Evolutionary conservation across 2,888 invertebrate genomes (phyloP).

Genomic region (Sphaeridia pumilis): DNA sequence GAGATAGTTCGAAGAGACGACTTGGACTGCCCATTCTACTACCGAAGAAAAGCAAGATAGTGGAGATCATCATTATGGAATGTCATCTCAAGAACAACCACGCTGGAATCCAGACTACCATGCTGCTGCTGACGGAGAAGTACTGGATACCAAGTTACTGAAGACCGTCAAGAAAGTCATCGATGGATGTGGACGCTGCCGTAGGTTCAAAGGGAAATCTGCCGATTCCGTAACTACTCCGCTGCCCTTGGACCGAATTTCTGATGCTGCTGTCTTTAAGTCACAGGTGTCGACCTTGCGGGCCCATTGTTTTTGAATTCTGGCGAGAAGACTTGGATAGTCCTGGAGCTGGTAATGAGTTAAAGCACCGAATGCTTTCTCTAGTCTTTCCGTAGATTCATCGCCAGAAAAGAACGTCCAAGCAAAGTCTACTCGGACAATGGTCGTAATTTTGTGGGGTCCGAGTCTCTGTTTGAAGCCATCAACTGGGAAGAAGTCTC

Average conservation of each 20-base stretch:
- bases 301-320: neutral
- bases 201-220: constrained; percentile 1
- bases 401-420: neutral
- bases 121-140: constrained; percentile 15
- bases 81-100: constrained; percentile 10
- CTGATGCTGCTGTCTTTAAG: neutral
- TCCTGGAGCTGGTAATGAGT: neutral
- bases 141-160: constrained; percentile 20
- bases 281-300: neutral
- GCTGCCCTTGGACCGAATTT: neutral
- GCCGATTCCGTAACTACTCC: neutral
- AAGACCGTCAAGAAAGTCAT: constrained; percentile 15
- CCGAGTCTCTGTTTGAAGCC: neutral
- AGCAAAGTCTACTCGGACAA: neutral
- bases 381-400: neutral
- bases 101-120: constrained; percentile 13
- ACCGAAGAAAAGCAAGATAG: constrained; percentile 3
- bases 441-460: neutral
- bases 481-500: neutral
- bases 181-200: constrained; percentile 11
- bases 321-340: neutral
- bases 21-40: constrained; percentile 11
- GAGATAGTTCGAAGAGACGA: too few species aligned
- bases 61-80: neutral
- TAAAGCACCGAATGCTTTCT: neutral